Base-by-base conservation (phyloP, 1,140 invertebrate species). In the Chrysomallon squamiferum region DNA sequence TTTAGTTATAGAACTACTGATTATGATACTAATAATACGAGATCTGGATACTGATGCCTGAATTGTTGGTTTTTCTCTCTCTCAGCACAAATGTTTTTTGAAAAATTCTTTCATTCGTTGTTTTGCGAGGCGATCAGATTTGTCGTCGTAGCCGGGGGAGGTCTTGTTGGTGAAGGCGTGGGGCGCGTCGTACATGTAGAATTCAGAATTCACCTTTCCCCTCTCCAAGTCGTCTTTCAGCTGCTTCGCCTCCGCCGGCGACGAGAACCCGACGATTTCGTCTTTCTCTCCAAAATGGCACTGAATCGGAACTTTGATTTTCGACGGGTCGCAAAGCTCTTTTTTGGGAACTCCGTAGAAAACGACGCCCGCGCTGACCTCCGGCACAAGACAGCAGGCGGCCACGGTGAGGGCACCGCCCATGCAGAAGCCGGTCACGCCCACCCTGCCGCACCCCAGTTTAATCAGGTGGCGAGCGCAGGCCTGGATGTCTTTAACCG, bases 401-500 rank as follows among this genome's bases (percentile, higher is more conserved):
- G 79, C 77, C 32, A 81, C 59, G 20, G 69, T 52, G 27, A 82
- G 67, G 4, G 80, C 80, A 11, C 80, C 80, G n/a, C 80, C 80
- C 80, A 82, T 82, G 56, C 80, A 82, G 62, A 82, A 82, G 1
- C 80, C 80, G 0, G 75, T 78, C 30, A 81, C 79, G 13, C 79
- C 80, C 41, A 82, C 73, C 66, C 79, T 63, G 25, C 45, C 61
- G 47, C 50, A 45, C 7, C 59, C 59, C 57, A 33, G 22, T 9
- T 9, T 5, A 2, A 25, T 7, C n/a, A 58, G 47, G 59, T 73
- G 78, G 54, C 68, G 60, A n/a, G 74, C 77, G 29, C 74, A 74
- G 18, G 72, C 81, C 52, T 70, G 59, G 30, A 84, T 81, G 58
- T 84, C 82, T 35, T 73, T 54, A 9, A 84, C 68, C 4, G 82